Conservation (phyloP, 2,888 invertebrate genomes). For the Scaptomyza flava region DNA sequence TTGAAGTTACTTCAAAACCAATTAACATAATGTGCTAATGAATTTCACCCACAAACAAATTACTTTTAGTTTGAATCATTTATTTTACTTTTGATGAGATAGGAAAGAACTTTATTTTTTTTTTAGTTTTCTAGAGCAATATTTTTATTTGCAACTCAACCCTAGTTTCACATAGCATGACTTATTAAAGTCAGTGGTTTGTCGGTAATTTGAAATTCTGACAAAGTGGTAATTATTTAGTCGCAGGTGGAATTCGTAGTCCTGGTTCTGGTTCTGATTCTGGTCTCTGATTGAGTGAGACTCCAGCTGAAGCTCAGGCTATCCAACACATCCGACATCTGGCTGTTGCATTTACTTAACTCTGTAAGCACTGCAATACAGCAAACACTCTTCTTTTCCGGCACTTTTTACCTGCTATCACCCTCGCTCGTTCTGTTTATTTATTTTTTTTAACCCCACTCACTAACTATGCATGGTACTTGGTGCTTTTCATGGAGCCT, state of each 20-base stretch:
- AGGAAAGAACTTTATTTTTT: background rate
- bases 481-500: background rate
- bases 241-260: background rate
- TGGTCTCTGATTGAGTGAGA: slow-evolving; percentile 7
- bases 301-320: slow-evolving; percentile 1
- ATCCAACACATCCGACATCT: slow-evolving; percentile 24
- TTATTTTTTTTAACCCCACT: background rate
- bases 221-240: background rate
- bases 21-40: background rate
- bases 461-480: slow-evolving; percentile 1
- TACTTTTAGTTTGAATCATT: too few species aligned
- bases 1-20: background rate
- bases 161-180: background rate
- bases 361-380: slow-evolving; percentile 29
- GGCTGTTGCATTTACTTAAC: slow-evolving; percentile 64
- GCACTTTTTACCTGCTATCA: slow-evolving; percentile 7
- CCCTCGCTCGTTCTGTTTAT: background rate
- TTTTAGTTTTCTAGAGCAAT: background rate
- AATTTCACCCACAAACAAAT: background rate
- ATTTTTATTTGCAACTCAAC: background rate
- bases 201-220: background rate
- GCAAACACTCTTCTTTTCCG: slow-evolving; percentile 9
- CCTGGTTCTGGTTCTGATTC: background rate
- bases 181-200: background rate
- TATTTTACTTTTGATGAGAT: background rate